A percentile compares a stretch with the other conserved stretches of the same genome.
These are phyloP conservation scores for Drosophila sp. DNA, from an alignment of 1,140 invertebrate species.

Conservation along the genomic window DNA sequence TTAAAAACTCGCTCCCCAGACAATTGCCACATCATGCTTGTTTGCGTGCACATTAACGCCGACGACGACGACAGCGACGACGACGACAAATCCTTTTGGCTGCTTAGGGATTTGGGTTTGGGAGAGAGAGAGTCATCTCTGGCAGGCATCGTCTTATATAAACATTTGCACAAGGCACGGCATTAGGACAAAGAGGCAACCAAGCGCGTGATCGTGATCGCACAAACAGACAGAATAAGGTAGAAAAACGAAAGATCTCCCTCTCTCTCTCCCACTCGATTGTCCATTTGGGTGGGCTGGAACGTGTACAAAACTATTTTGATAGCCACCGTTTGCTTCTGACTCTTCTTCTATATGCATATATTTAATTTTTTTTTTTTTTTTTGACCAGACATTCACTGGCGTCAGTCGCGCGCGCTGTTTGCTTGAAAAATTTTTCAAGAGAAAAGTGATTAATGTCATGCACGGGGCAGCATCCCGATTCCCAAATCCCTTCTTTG, in stretches of 20 bases:
- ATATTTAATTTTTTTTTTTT: slow-evolving; percentile 6
- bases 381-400: slow-evolving; percentile 25
- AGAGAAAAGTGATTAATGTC: slow-evolving; percentile 73
- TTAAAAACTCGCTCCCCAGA: slow-evolving; percentile 55
- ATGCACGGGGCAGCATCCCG: slow-evolving; percentile 41
- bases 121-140: slow-evolving; percentile 28
- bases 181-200: slow-evolving; percentile 62
- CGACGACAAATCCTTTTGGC: slow-evolving; percentile 72
- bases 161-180: slow-evolving; percentile 69
- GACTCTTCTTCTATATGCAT: background rate
- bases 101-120: slow-evolving; percentile 56
- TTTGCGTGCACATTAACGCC: slow-evolving; percentile 75
- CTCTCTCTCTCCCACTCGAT: slow-evolving; percentile 1
- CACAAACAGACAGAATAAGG: slow-evolving; percentile 40
- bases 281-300: slow-evolving; percentile 76
- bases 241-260: background rate
- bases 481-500: background rate
- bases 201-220: slow-evolving; percentile 74
- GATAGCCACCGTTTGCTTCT: slow-evolving; percentile 67
- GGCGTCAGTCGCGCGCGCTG: slow-evolving; percentile 65
- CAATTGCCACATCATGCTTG: slow-evolving; percentile 79
- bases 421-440: slow-evolving; percentile 53
- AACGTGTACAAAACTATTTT: slow-evolving; percentile 73
- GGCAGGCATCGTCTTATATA: slow-evolving; percentile 55
- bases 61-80: slow-evolving; percentile 44